Conservation (phyloP, 2,113 vertebrate genomes). For the Pelusios castaneus region DNA sequence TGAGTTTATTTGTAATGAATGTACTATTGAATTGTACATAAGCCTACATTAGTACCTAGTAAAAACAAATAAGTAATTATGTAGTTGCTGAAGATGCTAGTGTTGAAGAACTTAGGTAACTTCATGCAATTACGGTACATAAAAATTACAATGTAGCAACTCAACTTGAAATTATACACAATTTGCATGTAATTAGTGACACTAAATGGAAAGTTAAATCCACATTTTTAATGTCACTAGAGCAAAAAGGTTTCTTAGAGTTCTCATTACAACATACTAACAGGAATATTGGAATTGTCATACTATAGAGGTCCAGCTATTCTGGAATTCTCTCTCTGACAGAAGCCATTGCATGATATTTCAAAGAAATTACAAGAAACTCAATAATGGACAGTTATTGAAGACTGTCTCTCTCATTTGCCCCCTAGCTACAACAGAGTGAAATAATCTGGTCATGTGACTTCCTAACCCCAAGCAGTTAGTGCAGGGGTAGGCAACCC, state of each 20-base stretch:
- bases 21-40: background rate
- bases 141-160: slow-evolving; percentile 17
- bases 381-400: background rate
- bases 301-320: background rate
- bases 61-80: background rate
- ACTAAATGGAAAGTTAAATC: slow-evolving; percentile 14
- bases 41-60: background rate
- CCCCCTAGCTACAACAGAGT: background rate
- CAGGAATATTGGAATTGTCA: background rate
- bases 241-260: background rate
- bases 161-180: background rate
- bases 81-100: background rate
- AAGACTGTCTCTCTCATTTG: background rate
- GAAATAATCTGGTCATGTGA: background rate
- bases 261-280: background rate
- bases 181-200: slow-evolving; percentile 6
- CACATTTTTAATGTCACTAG: background rate
- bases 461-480: background rate
- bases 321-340: background rate
- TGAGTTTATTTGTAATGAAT: background rate
- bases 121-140: background rate
- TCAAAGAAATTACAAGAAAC: background rate
- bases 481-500: no score
- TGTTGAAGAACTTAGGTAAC: background rate
- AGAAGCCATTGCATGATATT: background rate